A percentile compares a stretch with the other conserved stretches of the same genome.
These are phyloP conservation scores for Aleiodes alternator DNA, from an alignment of 2,888 invertebrate species.

Conservation along the genomic window DNA sequence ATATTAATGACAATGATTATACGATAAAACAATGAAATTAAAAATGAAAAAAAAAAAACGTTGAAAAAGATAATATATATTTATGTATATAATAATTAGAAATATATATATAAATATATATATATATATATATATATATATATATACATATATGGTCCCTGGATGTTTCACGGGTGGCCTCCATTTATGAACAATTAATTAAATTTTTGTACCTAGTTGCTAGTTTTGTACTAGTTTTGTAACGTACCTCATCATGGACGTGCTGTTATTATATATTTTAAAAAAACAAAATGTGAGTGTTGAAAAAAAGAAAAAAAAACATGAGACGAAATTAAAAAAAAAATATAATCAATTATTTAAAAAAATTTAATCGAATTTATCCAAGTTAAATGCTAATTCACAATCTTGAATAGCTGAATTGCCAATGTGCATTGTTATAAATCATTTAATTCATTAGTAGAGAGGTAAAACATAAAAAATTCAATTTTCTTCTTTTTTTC, in stretches of 20 bases:
- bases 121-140: slow-evolving; percentile 43
- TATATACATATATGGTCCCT: slow-evolving; percentile 62
- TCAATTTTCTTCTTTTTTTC: no score
- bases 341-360: slow-evolving; percentile 8
- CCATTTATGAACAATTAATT: slow-evolving; percentile 70
- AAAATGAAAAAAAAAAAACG: slow-evolving; percentile 29
- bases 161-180: slow-evolving; percentile 70
- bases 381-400: no score
- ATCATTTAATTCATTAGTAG: no score
- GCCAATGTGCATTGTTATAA: no score
- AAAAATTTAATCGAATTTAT: no score
- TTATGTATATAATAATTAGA: slow-evolving; percentile 42
- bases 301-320: slow-evolving; percentile 42
- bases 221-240: slow-evolving; percentile 80
- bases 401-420: no score
- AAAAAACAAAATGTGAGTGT: slow-evolving; percentile 56
- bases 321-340: slow-evolving; percentile 41
- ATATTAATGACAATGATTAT: slow-evolving; percentile 47
- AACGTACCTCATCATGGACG: slow-evolving; percentile 74
- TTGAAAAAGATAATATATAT: slow-evolving; percentile 42
- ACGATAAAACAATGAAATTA: slow-evolving; percentile 42
- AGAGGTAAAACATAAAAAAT: no score
- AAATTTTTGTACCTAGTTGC: slow-evolving; percentile 78
- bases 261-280: slow-evolving; percentile 73
- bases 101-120: slow-evolving; percentile 50